Conservation (phyloP, 2,113 vertebrate genomes). For the Oryzias curvinotus region DNA sequence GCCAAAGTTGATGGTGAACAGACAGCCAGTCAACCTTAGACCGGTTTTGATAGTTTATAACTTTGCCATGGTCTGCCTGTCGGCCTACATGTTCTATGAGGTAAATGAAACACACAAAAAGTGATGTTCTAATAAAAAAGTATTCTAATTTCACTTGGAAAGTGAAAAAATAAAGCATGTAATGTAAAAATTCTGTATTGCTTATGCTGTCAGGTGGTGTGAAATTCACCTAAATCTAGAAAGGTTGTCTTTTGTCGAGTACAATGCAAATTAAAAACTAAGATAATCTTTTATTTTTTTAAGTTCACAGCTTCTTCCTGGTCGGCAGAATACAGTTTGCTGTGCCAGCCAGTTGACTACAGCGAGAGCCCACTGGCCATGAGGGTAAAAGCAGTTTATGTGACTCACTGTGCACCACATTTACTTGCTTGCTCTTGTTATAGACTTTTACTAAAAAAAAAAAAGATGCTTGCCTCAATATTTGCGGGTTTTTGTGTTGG, state of each 20-base stretch:
- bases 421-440: neutral
- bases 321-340: constrained; percentile 71
- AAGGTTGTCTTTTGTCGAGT: neutral
- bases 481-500: neutral
- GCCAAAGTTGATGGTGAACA: constrained; percentile 33
- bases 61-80: constrained; percentile 65
- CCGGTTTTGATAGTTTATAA: constrained; percentile 58
- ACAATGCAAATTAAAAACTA: neutral
- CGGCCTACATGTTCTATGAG: constrained; percentile 75
- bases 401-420: neutral
- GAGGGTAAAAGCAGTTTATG: constrained; percentile 51
- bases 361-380: constrained; percentile 61
- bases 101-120: constrained; percentile 9
- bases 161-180: too few relatives aligned
- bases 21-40: constrained; percentile 56
- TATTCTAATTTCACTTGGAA: too few relatives aligned
- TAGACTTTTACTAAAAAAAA: neutral
- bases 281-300: constrained; percentile 42
- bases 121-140: too few relatives aligned
- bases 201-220: too few relatives aligned
- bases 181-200: too few relatives aligned
- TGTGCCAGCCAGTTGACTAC: constrained; percentile 77
- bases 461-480: neutral
- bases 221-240: too few relatives aligned
- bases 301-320: constrained; percentile 76